These are phyloP conservation scores for Taxidea taxus DNA, from an alignment of 2,113 vertebrate genomes.

Conservation along the genomic window DNA sequence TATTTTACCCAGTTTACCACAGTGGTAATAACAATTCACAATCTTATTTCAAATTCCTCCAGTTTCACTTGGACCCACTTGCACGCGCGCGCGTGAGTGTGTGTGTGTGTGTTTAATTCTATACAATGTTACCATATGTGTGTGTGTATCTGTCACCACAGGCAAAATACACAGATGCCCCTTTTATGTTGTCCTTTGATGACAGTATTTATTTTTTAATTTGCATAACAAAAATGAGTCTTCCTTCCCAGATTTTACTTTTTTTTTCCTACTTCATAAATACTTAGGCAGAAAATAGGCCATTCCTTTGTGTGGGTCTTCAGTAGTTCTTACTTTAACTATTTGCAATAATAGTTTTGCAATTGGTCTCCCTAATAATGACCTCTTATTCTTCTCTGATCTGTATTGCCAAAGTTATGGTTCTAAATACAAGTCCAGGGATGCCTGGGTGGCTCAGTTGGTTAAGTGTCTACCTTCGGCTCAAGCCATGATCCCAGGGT, in stretches of 20 bases:
- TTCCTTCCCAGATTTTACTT: background rate
- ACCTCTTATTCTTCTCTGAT: background rate
- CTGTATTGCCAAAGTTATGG: background rate
- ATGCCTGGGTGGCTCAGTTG: no score
- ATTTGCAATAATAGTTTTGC: background rate
- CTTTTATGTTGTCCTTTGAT: background rate
- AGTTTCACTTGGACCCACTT: background rate
- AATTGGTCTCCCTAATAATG: background rate
- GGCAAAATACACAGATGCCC: background rate
- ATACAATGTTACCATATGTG: background rate
- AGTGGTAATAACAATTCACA: background rate
- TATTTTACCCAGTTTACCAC: background rate
- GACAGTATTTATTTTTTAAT: background rate
- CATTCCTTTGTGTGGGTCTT: background rate
- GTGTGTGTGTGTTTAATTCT: background rate
- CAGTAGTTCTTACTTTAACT: background rate
- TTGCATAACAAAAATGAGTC: background rate
- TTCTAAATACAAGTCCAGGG: background rate
- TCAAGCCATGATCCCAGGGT: no score
- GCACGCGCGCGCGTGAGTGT: no score
- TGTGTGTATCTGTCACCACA: background rate
- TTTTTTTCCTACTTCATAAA: slow-evolving; percentile 44
- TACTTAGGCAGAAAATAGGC: background rate
- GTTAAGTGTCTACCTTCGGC: no score
- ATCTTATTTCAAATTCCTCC: background rate